phyloP scores from a whole-genome alignment of 2,797 vertebrate genomes.

The Notoglanidium macrostoma region DNA sequence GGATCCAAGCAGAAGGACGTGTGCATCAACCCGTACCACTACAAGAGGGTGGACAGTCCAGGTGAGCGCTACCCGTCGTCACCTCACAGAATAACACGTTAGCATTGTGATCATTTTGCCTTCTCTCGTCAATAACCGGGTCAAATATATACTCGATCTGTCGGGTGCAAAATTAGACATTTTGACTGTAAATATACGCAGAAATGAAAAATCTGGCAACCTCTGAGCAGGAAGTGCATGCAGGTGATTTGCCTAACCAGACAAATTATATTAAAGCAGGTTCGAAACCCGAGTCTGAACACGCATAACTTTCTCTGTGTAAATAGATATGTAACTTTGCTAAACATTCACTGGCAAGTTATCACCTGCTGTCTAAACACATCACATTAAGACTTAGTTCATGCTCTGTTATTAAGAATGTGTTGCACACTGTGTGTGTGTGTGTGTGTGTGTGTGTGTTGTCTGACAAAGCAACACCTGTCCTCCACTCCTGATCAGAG shows the following conservation, averaged over 20 bases:
- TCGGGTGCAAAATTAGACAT: too few species aligned
- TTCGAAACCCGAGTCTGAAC: background rate
- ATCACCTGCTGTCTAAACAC: too few species aligned
- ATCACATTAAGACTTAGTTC: too few species aligned
- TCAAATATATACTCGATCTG: background rate
- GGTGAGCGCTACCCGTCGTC: slow-evolving; percentile 72
- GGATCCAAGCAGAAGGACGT: slow-evolving; percentile 98
- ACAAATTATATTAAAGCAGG: background rate
- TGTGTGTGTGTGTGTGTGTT: slow-evolving; percentile 12
- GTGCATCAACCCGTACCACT: slow-evolving; percentile 98
- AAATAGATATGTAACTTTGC: background rate
- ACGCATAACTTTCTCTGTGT: background rate
- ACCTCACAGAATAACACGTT: background rate
- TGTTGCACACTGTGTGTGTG: slow-evolving; percentile 11
- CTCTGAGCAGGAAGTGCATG: background rate
- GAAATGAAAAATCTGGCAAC: background rate
- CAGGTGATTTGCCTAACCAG: background rate
- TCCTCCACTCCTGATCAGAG: slow-evolving; percentile 32
- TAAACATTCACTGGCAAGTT: too few species aligned
- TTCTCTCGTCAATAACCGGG: background rate
- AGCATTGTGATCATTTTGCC: background rate
- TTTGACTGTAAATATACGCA: background rate
- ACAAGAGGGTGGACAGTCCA: slow-evolving; percentile 95
- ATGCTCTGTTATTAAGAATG: too few species aligned
- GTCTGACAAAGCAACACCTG: slow-evolving; percentile 28